phyloP scores from a whole-genome alignment of 1,140 invertebrate species.

The Polyergus mexicanus region DNA sequence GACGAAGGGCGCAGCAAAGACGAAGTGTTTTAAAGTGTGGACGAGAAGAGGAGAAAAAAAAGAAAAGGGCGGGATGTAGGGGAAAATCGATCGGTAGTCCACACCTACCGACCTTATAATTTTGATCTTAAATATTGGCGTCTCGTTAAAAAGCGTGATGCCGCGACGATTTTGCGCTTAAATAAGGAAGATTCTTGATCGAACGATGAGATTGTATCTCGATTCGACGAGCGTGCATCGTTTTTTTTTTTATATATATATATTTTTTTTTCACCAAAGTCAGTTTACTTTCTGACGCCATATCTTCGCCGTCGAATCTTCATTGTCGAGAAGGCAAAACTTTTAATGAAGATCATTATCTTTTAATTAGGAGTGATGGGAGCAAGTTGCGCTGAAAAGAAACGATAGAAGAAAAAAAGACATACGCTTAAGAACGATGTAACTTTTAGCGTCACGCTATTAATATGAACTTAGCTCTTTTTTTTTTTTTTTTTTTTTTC shows the following conservation, averaged over 20 bases:
- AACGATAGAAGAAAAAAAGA: neutral
- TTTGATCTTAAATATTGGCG: slow-evolving; percentile 58
- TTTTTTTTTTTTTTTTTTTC: no score
- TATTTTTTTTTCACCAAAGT: neutral
- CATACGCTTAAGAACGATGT: neutral
- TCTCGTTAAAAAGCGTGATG: slow-evolving; percentile 46
- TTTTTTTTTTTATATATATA: neutral
- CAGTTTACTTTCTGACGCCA: slow-evolving; percentile 4
- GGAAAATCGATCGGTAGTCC: slow-evolving; percentile 64
- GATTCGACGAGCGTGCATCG: neutral
- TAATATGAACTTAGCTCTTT: neutral
- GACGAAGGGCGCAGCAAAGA: neutral
- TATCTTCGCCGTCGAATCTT: slow-evolving; percentile 20
- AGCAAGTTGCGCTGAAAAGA: neutral
- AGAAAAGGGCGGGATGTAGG: neutral
- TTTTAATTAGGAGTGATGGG: slow-evolving; percentile 37
- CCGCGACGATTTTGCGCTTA: slow-evolving; percentile 36
- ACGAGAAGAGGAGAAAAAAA: neutral
- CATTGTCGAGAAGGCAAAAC: slow-evolving; percentile 29
- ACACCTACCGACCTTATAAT: slow-evolving; percentile 49
- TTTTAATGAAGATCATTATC: slow-evolving; percentile 62
- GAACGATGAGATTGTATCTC: slow-evolving; percentile 29
- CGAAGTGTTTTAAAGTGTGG: slow-evolving; percentile 11
- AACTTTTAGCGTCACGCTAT: neutral
- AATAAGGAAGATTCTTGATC: slow-evolving; percentile 19